These are phyloP conservation scores for Therioaphis trifolii DNA, from an alignment of 2,888 invertebrate genomes.

Conservation along the genomic window DNA sequence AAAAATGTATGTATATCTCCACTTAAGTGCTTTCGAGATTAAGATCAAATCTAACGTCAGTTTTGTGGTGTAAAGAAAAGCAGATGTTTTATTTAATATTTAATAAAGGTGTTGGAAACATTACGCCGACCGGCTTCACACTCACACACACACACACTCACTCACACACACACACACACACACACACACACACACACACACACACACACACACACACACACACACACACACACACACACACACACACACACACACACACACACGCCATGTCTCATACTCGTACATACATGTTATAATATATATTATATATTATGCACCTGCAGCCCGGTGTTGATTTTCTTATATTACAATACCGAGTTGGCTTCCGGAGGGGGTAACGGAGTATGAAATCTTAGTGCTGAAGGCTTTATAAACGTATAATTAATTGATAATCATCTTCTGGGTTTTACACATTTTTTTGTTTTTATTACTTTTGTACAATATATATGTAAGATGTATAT, in stretches of 20 bases:
- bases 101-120: slow-evolving; percentile 55
- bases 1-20: slow-evolving; percentile 6
- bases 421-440: slow-evolving; percentile 62
- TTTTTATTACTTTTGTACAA: slow-evolving; percentile 30
- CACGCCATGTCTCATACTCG: too few species aligned
- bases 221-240: too few species aligned
- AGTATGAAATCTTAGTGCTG: slow-evolving; percentile 55
- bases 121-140: neutral
- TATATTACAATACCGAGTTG: neutral
- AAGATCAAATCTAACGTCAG: slow-evolving; percentile 44
- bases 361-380: slow-evolving; percentile 48
- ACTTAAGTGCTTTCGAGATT: slow-evolving; percentile 54
- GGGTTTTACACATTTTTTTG: slow-evolving; percentile 32
- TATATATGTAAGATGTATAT: neutral
- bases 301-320: slow-evolving; percentile 50
- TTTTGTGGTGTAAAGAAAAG: slow-evolving; percentile 47
- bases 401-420: slow-evolving; percentile 60
- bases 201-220: too few species aligned
- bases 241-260: too few species aligned
- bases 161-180: neutral
- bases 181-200: neutral
- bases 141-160: neutral
- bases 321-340: slow-evolving; percentile 60
- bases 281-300: too few species aligned
- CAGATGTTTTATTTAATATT: slow-evolving; percentile 63